Base-by-base conservation (phyloP, 2,888 invertebrate genomes). In the Argyra leucocephala region DNA sequence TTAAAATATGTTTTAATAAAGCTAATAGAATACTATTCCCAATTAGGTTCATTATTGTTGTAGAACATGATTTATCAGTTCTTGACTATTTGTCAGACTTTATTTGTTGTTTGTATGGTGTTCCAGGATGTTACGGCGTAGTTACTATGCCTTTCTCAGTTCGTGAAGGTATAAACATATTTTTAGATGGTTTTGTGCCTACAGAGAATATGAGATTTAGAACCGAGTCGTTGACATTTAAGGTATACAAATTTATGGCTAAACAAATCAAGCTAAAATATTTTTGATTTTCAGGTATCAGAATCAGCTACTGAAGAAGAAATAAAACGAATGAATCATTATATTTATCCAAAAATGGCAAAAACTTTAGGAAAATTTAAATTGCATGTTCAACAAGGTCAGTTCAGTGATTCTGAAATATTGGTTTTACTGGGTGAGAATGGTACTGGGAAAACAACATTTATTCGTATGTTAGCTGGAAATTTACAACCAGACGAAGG, bases 111-210 rank as follows among this genome's bases (percentile, higher is more conserved):
- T 82, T 99, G 65, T 99, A 99, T 80, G 99, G 99, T 66, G 91
- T 96, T 64, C 99, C 99, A 68, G 97, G 97, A 73, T 97, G 96
- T 73, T 99, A 99, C 79, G 99, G 99, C 72, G 99, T 99, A 65
- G 99, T 99, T 67, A 99, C 99, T 79, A 95, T 98, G 94, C 99
- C 99, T 64, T 98, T 96, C 84, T 97, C 97, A 24, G 99, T 99
- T 9, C 86, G 99, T 73, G 99, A 99, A 92, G 99, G 97, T 74
- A 99, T 99, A 75, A 99, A 99, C 79, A 98, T 99, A 75, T 99
- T 99, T 83, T 85, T 99, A 74, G 99, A 99, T 80, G 99, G 99
- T 63, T 99, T 97, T 82, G 96, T 99, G 23, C 98, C 98, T 22
- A 98, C 99, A 21, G 99, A 99, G 82, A 99, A 99, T 81, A 87